Evolutionary conservation across 2,888 invertebrate species (phyloP).

Genomic region (Camponotus fellah): DNA sequence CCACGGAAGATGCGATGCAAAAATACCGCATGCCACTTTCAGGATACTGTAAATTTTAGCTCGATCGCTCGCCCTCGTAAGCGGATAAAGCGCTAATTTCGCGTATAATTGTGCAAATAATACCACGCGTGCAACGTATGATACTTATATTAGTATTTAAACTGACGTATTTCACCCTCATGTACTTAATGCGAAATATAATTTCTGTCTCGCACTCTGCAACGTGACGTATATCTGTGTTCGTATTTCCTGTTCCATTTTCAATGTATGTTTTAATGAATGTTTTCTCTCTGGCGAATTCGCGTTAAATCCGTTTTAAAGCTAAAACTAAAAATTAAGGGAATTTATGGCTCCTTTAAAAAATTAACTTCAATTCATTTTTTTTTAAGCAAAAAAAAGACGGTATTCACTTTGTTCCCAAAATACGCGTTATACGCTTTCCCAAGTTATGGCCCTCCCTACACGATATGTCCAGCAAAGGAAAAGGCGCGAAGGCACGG

Average conservation of each 20-base stretch:
- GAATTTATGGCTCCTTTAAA: not conserved
- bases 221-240: not conserved
- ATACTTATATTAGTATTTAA: slow-evolving; percentile 30
- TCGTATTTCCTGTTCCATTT: not conserved
- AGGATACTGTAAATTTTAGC: slow-evolving; percentile 19
- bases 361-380: not conserved
- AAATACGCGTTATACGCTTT: not conserved
- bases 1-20: slow-evolving; percentile 26
- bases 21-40: slow-evolving; percentile 42
- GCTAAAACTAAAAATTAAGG: not conserved
- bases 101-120: slow-evolving; percentile 12
- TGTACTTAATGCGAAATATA: not conserved
- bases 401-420: not conserved
- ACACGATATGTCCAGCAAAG: not conserved
- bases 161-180: slow-evolving; percentile 18
- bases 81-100: slow-evolving; percentile 30
- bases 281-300: not conserved
- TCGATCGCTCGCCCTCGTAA: slow-evolving; percentile 20
- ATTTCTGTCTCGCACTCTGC: not conserved
- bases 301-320: not conserved
- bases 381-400: not conserved
- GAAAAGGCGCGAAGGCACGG: slow-evolving; percentile 7
- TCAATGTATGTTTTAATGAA: slow-evolving; percentile 20
- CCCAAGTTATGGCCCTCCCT: not conserved
- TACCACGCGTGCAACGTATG: not conserved